These are phyloP conservation scores for Caiman crocodilus DNA, from an alignment of 2,797 vertebrate genomes.

Conservation along the genomic window DNA sequence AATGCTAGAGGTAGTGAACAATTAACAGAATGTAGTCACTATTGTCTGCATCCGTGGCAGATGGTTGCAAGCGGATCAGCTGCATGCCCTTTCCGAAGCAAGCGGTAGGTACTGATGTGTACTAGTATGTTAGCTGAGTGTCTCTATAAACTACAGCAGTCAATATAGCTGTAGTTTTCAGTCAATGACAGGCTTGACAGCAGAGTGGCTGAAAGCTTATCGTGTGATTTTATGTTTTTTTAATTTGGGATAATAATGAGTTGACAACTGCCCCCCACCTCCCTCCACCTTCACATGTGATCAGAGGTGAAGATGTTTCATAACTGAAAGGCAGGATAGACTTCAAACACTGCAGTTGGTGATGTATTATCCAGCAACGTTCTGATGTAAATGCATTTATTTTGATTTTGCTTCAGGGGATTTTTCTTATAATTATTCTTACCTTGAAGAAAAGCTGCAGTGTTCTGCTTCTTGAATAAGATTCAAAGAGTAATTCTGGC, in stretches of 20 bases:
- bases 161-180: not conserved
- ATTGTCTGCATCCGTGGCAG: not conserved
- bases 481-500: not conserved
- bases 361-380: not conserved
- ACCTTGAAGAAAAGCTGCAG: not conserved
- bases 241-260: slow-evolving; percentile 12
- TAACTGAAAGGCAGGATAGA: not conserved
- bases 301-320: not conserved
- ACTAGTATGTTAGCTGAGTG: not conserved
- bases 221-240: not conserved
- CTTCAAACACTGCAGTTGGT: not conserved
- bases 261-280: not conserved
- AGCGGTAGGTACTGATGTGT: not conserved
- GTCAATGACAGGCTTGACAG: not conserved
- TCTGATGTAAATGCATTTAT: not conserved
- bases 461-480: not conserved
- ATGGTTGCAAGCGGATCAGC: not conserved
- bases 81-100: not conserved
- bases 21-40: not conserved
- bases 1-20: not conserved
- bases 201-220: not conserved
- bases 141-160: not conserved
- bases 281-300: not conserved
- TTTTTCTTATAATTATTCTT: not conserved
- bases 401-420: not conserved